phyloP scores from a whole-genome alignment of 2,113 vertebrate species.

The Corvus hawaiiensis region DNA sequence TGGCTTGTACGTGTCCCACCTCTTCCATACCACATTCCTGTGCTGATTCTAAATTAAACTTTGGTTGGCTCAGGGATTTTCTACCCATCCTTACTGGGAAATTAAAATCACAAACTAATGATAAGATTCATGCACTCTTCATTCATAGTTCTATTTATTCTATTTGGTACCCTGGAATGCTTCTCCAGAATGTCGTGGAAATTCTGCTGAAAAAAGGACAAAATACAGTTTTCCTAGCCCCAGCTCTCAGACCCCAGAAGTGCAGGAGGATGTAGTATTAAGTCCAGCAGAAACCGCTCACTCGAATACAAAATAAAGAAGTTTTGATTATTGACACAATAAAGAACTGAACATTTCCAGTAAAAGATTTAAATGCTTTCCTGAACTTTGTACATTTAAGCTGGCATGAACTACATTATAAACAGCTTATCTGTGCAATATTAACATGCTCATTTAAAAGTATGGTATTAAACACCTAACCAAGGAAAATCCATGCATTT shows the following conservation, averaged over 20 bases:
- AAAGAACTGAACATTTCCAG: background rate
- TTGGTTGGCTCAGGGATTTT: background rate
- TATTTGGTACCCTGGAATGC: background rate
- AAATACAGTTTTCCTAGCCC: background rate
- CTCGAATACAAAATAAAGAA: background rate
- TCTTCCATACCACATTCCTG: background rate
- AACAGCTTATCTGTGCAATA: background rate
- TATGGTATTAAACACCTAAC: background rate
- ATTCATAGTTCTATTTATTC: background rate
- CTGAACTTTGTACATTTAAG: background rate
- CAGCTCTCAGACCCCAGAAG: background rate
- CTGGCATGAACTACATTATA: background rate
- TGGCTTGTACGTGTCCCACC: background rate
- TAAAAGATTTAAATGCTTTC: background rate
- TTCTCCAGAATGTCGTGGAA: background rate
- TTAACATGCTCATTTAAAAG: background rate
- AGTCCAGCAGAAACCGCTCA: background rate
- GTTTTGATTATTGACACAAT: background rate
- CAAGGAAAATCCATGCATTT: background rate
- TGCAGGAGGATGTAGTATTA: background rate
- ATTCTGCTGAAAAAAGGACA: background rate
- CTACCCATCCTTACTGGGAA: background rate
- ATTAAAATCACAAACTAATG: background rate
- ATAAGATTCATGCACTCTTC: background rate
- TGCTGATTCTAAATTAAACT: background rate